Percentiles rank a stretch among this genome's conserved stretches.
Evolutionary conservation across 2,797 vertebrate species (phyloP).

Genomic region (Labroides dimidiatus): DNA sequence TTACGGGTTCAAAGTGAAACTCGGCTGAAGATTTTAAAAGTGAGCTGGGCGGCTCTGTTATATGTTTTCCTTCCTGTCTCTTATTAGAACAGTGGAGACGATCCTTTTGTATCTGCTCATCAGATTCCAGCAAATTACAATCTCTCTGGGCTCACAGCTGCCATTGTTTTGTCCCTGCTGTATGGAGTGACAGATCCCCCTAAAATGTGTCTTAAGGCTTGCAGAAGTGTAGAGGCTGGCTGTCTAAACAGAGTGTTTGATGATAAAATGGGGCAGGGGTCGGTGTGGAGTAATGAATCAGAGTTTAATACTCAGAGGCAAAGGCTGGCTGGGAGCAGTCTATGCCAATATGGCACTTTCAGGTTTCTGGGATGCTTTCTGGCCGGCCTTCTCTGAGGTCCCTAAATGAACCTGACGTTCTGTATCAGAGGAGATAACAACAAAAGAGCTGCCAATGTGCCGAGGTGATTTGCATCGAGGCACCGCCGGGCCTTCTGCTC

Average conservation of each 20-base stretch:
- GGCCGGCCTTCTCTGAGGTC: slow-evolving; percentile 48
- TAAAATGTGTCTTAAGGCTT: slow-evolving; percentile 38
- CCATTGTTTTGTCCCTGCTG: slow-evolving; percentile 35
- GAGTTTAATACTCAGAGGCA: slow-evolving; percentile 51
- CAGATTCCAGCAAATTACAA: slow-evolving; percentile 42
- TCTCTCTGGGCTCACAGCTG: slow-evolving; percentile 28
- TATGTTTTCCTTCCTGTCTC: slow-evolving; percentile 45
- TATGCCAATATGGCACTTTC: slow-evolving; percentile 39
- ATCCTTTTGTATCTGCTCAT: slow-evolving; percentile 46
- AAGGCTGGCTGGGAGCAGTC: slow-evolving; percentile 33
- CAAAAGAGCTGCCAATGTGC: slow-evolving; percentile 72
- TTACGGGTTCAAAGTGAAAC: slow-evolving; percentile 69
- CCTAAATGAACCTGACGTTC: slow-evolving; percentile 71
- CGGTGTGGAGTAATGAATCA: slow-evolving; percentile 53
- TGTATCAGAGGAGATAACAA: slow-evolving; percentile 77
- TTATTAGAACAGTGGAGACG: slow-evolving; percentile 31
- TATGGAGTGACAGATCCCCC: slow-evolving; percentile 29
- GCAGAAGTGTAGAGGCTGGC: slow-evolving; percentile 1
- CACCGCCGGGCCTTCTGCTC: slow-evolving; percentile 61
- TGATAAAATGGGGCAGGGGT: slow-evolving; percentile 33
- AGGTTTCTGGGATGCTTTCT: slow-evolving; percentile 45
- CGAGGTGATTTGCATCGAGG: slow-evolving; percentile 75
- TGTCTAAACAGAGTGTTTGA: slow-evolving; percentile 34
- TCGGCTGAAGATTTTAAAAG: slow-evolving; percentile 60
- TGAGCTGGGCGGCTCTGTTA: slow-evolving; percentile 39